Base-by-base conservation (phyloP, 2,113 vertebrate genomes). In the Elaphurus davidianus region DNA sequence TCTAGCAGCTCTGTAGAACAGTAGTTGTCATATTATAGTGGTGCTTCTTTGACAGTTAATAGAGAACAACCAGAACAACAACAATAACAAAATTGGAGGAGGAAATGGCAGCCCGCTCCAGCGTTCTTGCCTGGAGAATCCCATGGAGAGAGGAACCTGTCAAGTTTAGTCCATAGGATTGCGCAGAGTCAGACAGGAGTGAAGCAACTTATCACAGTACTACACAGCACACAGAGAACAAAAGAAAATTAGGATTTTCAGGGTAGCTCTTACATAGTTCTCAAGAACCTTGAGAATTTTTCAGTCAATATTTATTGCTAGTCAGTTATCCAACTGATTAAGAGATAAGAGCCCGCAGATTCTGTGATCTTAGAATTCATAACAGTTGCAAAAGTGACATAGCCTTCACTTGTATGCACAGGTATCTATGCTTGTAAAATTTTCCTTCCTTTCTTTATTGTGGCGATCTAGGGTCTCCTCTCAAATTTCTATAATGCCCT, bases 241-340 rank as follows among this genome's bases (percentile, higher is more conserved):
- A 92, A 97, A 90, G 78, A 64, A 93, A 97, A 92, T 54, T 71
- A 71, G 84, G n/a, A 86, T 95, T 59, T 60, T 89, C 45, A 64
- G 0, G 76, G 45, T 87, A 59, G 81, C 40, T 84, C 28, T 93
- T 91, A 43, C 62, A 45, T 43, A 30, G 13, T 83, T 98, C 79
- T 82, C 43, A 87, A 95, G 59, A 87, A 74, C 47, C 28, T 23
- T 33, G 59, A 83, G 60, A 81, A 28, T n/a, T 93, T 91, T 95
- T 59, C 21, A 83, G 6, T 81, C 21, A 82, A 30, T 92, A 91
- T 52, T 87, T 94, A 87, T 74, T 86, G 28, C 15, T 84, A 92
- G 64, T 87, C 25, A 86, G 33, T 83, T 88, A 60, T 30, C 54
- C 15, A 43, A 40, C 82, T 84, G 50, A 14, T 50, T 43, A 84